Percentiles rank a stretch among this genome's conserved stretches.
These are phyloP conservation scores for Menura novaehollandiae DNA, from an alignment of 2,113 vertebrate species.

Conservation along the genomic window DNA sequence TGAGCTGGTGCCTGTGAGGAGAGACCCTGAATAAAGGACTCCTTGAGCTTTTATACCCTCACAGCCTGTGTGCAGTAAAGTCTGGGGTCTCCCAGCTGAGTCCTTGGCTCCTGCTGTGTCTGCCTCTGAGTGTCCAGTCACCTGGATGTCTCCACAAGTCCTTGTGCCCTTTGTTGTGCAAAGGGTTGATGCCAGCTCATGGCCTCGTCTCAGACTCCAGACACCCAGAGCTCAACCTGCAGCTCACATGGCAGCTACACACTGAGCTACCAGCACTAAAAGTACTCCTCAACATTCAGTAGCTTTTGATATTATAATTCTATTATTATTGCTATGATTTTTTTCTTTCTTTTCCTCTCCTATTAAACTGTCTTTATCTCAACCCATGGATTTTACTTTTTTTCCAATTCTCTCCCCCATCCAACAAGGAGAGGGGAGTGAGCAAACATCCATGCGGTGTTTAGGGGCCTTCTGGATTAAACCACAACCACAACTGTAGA, in stretches of 20 bases:
- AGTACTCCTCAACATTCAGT: not conserved
- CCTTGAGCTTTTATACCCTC: not conserved
- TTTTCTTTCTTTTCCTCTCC: not conserved
- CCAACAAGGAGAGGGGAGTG: accelerated
- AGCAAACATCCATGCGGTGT: not conserved
- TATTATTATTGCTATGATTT: not conserved
- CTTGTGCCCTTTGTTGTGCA: not conserved
- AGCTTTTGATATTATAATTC: not conserved
- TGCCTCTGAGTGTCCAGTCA: not conserved
- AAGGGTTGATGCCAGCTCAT: accelerated
- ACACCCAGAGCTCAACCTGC: not conserved
- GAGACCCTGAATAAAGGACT: not conserved
- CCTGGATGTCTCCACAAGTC: not conserved
- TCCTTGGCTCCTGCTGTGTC: accelerated
- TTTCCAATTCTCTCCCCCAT: not conserved
- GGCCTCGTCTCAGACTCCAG: accelerated
- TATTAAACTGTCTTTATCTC: not conserved
- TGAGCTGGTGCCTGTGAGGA: not conserved
- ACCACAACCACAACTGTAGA: not conserved
- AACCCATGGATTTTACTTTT: not conserved
- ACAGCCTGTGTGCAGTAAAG: accelerated
- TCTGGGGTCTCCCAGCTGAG: not conserved
- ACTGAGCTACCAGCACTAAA: not conserved
- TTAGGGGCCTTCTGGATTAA: not conserved
- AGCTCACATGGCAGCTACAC: not conserved